Base-by-base conservation (phyloP, 1,140 invertebrate genomes). In the Tetramorium parvispinum region DNA sequence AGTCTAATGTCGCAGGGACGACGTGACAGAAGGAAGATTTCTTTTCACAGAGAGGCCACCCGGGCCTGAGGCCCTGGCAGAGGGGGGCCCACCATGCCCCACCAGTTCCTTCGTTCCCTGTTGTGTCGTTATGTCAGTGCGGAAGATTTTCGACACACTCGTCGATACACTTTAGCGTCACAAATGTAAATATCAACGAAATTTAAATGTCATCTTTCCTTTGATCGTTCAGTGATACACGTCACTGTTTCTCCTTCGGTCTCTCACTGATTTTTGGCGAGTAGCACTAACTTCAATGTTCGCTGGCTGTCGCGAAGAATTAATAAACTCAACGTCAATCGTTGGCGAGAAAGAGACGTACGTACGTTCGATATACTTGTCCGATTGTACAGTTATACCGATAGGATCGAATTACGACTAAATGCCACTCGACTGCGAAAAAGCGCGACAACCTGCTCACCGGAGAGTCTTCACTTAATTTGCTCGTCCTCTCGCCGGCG, bases 61-160 rank as follows among this genome's bases (percentile, higher is more conserved):
- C 87, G 92, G 89, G 92, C 91, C 92, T 85, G 89, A 86, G 88
- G 89, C 91, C 93, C 91, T 91, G 91, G 85, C 87, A 88, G 87
- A 89, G 92, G 85, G 78, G 85, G 88, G 78, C 89, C 92, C 89
- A 92, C 89, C 93, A 93, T 94, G 88, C 92, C 89, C 92, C 91
- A 43, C n/a, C 32, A 70, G 13, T 24, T 81, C 4, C 32, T 16
- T 46, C 57, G 40, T 78, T 32, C 76, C 32, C 32, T 32, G 11
- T 21, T 32, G 24, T n/a, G 63, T 79, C 53, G 59, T 66, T 68
- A 53, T 24, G 5, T 18, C 43, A 8, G 55, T 21, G 24, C 77
- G 37, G 5, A 10, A 37, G 43, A 68, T 43, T 43, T 40, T 68
- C 32, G 16, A 40, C 16, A 70, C 46, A 11, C 32, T 79, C 11